These are phyloP conservation scores for Chrysogorgia sp. DNA, from an alignment of 92 coral and sea anemone genomes.

Conservation along the genomic window DNA sequence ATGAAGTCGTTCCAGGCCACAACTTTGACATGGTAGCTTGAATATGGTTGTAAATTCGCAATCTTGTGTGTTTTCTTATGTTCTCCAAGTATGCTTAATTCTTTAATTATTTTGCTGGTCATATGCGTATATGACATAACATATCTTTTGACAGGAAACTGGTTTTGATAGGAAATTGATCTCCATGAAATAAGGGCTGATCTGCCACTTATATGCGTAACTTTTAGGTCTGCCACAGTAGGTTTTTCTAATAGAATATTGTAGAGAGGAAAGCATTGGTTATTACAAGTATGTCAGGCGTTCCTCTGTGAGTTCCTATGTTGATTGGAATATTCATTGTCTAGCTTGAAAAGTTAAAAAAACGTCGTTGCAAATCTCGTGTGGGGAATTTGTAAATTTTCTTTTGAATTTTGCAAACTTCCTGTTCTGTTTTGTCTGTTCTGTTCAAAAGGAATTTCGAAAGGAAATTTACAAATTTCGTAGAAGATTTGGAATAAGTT, in stretches of 20 bases:
- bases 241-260: slow-evolving; percentile 56
- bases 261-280: not conserved
- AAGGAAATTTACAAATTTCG: no score
- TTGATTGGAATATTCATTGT: no score
- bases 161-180: not conserved
- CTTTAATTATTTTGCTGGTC: slow-evolving; percentile 4
- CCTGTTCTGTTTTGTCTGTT: no score
- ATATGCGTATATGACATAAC: slow-evolving; percentile 48
- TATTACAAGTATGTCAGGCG: no score
- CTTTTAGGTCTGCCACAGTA: slow-evolving; percentile 27
- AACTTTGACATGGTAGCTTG: slow-evolving; percentile 59
- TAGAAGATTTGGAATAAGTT: no score
- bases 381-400: no score
- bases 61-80: slow-evolving; percentile 44
- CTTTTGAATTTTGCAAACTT: no score
- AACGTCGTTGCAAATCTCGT: no score
- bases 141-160: slow-evolving; percentile 38
- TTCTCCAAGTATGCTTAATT: slow-evolving; percentile 4
- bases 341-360: no score
- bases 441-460: no score
- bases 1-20: slow-evolving; percentile 64
- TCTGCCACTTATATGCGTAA: not conserved
- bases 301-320: no score
- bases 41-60: slow-evolving; percentile 54
- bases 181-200: slow-evolving; percentile 28